Base-by-base conservation (phyloP, 2,888 invertebrate species). In the Alviniconcha strummeri region DNA sequence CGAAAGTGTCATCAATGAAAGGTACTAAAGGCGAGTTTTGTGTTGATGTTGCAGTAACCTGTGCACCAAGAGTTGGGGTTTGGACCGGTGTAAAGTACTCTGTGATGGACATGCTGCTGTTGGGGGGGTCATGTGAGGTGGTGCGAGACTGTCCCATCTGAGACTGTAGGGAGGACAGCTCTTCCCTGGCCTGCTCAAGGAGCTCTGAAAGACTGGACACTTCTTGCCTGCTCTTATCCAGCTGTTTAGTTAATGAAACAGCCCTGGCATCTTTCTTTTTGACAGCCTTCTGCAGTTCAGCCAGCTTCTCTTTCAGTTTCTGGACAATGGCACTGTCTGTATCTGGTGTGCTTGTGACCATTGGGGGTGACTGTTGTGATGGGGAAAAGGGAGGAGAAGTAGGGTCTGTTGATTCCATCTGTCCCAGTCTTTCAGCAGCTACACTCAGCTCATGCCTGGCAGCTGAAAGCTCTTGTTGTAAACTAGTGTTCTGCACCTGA, bases 211-310 rank as follows among this genome's bases (percentile, higher is more conserved):
- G 15, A 11, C 19, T 79, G 1, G 72, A 36, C 7, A 82, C 77
- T 36, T 87, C 82, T 71, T 86, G 71, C 57, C 86, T 81, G 56
- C 11, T 74, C 55, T 83, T 83, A 54, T 86, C 85, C 69, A 85
- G 19, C 69, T 87, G 84, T 72, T 90, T 89, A 36, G 86, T 85
- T 8, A 85, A 56, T 13, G 83, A 83, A 19, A 71, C 82, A 55
- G 91, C 83, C 86, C 89, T 89, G 67, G 88, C 87, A 84, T 91
- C 89, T 86, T 91, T 91, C 60, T 88, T 88, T 71, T 84, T 87
- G 36, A 89, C 55, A 52, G 71, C 60, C 56, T 85, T 86, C 77
- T 88, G 85, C 81, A 85, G 76, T 72, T 88, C 87, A 77, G 84
- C 84, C 55, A 87, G 84, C 80, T 86, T 84, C 64, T 76, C 15